Evolutionary conservation across 1,140 invertebrate genomes (phyloP).

Genomic region (Pissodes strobi): DNA sequence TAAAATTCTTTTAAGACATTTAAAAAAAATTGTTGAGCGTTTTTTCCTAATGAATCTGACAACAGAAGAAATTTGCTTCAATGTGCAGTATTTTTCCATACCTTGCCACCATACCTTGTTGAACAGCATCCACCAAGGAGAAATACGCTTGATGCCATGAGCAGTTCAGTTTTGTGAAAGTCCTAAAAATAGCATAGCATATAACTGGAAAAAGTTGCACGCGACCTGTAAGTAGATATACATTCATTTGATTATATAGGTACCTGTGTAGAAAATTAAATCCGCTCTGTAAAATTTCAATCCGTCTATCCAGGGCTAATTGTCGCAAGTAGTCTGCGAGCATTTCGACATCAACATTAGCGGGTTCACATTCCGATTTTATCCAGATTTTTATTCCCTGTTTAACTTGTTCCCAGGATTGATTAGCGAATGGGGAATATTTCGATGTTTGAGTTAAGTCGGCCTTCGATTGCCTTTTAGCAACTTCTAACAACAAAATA

Average conservation of each 20-base stretch:
- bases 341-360: conserved; percentile 55
- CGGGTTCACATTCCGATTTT: conserved; percentile 47
- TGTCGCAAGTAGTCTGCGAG: conserved; percentile 52
- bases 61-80: conserved; percentile 40
- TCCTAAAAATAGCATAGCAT: conserved; percentile 45
- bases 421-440: conserved; percentile 36
- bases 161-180: conserved; percentile 45
- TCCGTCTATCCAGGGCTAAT: conserved; percentile 46
- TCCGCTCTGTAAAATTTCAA: conserved; percentile 50
- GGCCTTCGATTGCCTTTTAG: too few species aligned
- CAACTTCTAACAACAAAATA: too few species aligned
- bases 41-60: conserved; percentile 20
- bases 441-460: too few species aligned
- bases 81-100: conserved; percentile 49
- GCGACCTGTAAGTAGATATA: too few species aligned
- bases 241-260: too few species aligned
- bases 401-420: conserved; percentile 50
- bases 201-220: too few species aligned
- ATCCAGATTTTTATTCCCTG: conserved; percentile 56
- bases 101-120: conserved; percentile 52
- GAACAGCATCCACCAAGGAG: conserved; percentile 48
- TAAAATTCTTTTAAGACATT: too few species aligned
- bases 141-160: conserved; percentile 55
- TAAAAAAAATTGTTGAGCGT: too few species aligned
- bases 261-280: conserved; percentile 56